These are phyloP conservation scores for Tribolium freemani DNA, from an alignment of 2,888 invertebrate species.

Conservation along the genomic window DNA sequence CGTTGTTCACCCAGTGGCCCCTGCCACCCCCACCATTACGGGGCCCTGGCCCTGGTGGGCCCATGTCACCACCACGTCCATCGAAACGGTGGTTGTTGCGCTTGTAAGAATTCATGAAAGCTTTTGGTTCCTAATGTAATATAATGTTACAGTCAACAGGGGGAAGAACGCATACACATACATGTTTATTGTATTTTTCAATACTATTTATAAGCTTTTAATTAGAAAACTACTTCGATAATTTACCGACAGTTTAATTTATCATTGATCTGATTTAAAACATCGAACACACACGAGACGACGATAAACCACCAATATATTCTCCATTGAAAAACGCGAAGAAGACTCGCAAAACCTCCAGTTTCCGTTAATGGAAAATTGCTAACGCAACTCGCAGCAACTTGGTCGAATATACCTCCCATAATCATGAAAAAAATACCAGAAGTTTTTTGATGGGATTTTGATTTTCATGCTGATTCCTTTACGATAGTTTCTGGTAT, in stretches of 20 bases:
- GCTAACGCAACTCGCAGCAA: neutral
- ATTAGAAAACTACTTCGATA: slow-evolving; percentile 29
- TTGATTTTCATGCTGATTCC: no score
- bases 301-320: neutral
- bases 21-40: slow-evolving; percentile 50
- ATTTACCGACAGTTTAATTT: slow-evolving; percentile 15
- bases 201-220: neutral
- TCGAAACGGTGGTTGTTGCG: slow-evolving; percentile 56
- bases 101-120: slow-evolving; percentile 61
- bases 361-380: neutral
- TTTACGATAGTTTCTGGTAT: no score
- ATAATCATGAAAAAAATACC: no score
- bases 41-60: slow-evolving; percentile 44
- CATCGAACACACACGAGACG: neutral
- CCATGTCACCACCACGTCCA: slow-evolving; percentile 49
- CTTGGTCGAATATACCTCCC: neutral
- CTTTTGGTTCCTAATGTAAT: slow-evolving; percentile 58
- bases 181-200: neutral
- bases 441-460: no score
- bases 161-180: slow-evolving; percentile 12
- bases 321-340: neutral
- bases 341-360: neutral
- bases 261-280: slow-evolving; percentile 24
- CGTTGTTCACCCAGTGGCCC: slow-evolving; percentile 61
- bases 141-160: slow-evolving; percentile 23